phyloP scores from a whole-genome alignment of 2,797 vertebrate species.

The Geotrypetes seraphini region DNA sequence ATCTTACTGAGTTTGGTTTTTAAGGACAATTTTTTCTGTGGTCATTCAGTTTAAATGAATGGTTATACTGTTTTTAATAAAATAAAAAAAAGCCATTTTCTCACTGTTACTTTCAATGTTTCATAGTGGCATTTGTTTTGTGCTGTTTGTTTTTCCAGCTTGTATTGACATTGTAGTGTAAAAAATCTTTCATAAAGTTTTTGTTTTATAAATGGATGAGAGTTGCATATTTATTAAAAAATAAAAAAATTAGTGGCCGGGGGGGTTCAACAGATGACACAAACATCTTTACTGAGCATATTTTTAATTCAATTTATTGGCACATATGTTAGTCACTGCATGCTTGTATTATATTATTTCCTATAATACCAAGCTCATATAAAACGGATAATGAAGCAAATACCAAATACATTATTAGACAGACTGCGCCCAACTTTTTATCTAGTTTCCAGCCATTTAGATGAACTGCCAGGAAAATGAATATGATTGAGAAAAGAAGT shows the following conservation, averaged over 20 bases:
- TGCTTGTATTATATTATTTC: constrained; percentile 67
- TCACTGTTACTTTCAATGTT: constrained; percentile 48
- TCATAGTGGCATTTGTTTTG: constrained; percentile 48
- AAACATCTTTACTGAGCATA: constrained; percentile 20
- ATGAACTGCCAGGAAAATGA: constrained; percentile 78
- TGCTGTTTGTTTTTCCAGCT: constrained; percentile 26
- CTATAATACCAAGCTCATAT: constrained; percentile 90
- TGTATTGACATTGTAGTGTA: constrained; percentile 37
- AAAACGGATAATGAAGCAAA: constrained; percentile 79
- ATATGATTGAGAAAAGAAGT: constrained; percentile 78
- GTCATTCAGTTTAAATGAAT: constrained; percentile 84
- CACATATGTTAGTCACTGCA: constrained; percentile 65
- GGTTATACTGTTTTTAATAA: constrained; percentile 71
- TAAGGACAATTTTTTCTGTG: constrained; percentile 80
- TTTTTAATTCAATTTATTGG: constrained; percentile 21
- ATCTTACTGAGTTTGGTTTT: constrained; percentile 68
- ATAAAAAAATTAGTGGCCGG: too few relatives aligned
- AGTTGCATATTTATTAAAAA: constrained; percentile 31
- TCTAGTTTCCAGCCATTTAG: constrained; percentile 87
- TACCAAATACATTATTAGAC: constrained; percentile 72
- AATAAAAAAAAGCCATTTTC: constrained; percentile 68
- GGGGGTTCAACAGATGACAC: constrained; percentile 46
- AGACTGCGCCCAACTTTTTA: constrained; percentile 76
- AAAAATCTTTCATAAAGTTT: constrained; percentile 31
- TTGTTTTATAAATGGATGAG: constrained; percentile 29